Evolutionary conservation across 2,113 vertebrate species (phyloP).

Genomic region (human): DNA sequence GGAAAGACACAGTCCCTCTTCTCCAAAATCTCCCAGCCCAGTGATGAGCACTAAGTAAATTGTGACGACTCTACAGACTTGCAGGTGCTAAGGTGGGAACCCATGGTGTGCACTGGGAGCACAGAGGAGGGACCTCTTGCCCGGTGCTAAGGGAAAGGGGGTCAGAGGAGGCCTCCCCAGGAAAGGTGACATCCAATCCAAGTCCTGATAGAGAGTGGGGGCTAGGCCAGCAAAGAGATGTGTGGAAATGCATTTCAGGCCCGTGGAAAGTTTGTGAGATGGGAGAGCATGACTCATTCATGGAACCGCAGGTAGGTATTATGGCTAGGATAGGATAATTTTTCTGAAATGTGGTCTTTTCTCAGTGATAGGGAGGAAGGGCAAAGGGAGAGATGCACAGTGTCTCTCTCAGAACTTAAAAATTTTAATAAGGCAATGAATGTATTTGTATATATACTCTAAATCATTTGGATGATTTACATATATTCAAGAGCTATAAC

Average conservation of each 20-base stretch:
- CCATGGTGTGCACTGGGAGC: neutral
- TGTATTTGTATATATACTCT: neutral
- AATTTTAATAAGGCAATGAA: neutral
- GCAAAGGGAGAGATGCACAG: neutral
- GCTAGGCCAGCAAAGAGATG: neutral
- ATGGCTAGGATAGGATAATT: neutral
- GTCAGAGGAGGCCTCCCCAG: neutral
- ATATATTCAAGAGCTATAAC: neutral
- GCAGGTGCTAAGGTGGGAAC: neutral
- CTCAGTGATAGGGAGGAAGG: neutral
- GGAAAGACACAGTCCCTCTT: neutral
- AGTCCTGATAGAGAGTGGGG: neutral
- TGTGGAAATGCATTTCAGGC: neutral
- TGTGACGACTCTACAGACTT: neutral
- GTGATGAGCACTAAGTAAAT: neutral
- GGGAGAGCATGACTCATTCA: neutral
- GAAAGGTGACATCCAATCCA: neutral
- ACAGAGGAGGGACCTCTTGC: neutral
- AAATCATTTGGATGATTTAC: neutral
- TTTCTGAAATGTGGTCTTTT: conserved; percentile 13
- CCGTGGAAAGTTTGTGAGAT: neutral
- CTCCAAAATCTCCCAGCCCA: neutral
- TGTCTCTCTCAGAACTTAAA: neutral
- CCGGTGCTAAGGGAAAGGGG: neutral
- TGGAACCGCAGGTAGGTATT: neutral